Evolutionary conservation across 2,113 vertebrate species (phyloP).

Genomic region (Psittacus erithacus): DNA sequence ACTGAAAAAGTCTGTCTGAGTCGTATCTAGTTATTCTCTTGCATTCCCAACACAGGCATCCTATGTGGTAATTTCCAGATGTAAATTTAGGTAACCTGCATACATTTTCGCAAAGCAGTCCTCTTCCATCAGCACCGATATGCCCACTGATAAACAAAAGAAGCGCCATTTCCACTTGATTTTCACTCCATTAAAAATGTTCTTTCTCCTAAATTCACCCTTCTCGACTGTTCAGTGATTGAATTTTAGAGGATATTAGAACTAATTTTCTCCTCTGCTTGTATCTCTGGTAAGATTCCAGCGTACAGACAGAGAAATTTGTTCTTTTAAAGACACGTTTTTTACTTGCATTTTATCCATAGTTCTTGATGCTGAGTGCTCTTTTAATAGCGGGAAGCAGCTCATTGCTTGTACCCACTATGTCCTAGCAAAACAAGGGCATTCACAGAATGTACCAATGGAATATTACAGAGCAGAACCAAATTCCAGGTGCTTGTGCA

Average conservation of each 20-base stretch:
- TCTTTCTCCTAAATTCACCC: background rate
- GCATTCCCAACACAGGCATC: background rate
- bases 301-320: background rate
- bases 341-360: background rate
- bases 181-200: background rate
- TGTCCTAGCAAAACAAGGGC: background rate
- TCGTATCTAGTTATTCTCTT: background rate
- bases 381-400: background rate
- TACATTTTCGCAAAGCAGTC: background rate
- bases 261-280: background rate
- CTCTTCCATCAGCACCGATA: background rate
- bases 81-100: background rate
- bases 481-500: background rate
- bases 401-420: background rate
- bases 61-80: background rate
- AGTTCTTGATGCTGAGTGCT: background rate
- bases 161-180: background rate
- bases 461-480: background rate
- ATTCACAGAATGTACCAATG: background rate
- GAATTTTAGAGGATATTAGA: background rate
- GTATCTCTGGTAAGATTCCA: background rate
- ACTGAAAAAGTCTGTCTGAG: background rate
- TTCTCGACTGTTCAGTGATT: background rate
- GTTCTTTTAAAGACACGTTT: background rate
- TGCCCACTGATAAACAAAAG: background rate